A percentile compares a stretch with the other conserved stretches of the same genome.
Conservation (phyloP, 2,888 invertebrate genomes). For the Trissolcus japonicus region DNA sequence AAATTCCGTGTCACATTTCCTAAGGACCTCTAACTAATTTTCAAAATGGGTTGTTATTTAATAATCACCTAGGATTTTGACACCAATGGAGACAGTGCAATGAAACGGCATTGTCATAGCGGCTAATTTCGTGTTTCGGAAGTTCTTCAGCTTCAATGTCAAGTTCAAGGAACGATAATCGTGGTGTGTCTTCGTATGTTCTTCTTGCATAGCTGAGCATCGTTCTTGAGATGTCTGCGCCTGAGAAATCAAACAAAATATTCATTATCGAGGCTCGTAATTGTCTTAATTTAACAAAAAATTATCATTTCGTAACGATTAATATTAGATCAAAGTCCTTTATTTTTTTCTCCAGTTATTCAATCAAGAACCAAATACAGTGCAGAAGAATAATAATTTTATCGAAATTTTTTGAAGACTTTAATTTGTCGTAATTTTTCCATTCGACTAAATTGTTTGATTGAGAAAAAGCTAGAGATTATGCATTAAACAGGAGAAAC, state of each 20-base stretch:
- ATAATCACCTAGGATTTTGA: conserved; percentile 81
- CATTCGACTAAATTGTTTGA: background rate
- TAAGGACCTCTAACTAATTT: too few species aligned
- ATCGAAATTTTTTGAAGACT: too few species aligned
- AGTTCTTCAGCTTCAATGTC: conserved; percentile 80
- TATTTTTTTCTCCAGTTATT: too few species aligned
- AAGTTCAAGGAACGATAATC: conserved; percentile 75
- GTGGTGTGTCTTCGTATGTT: conserved; percentile 78
- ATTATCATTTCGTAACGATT: background rate
- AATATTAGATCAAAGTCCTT: too few species aligned
- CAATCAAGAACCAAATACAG: too few species aligned
- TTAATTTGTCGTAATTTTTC: background rate
- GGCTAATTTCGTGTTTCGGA: conserved; percentile 76
- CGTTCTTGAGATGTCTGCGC: conserved; percentile 83
- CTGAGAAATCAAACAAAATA: conserved; percentile 71
- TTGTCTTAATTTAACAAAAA: background rate
- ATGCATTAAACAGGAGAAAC: conserved; percentile 1
- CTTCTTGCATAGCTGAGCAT: conserved; percentile 84
- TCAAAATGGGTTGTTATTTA: background rate
- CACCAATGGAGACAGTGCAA: conserved; percentile 90
- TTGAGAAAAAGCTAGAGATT: background rate
- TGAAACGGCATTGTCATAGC: conserved; percentile 84
- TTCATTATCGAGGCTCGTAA: too few species aligned
- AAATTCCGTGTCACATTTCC: too few species aligned
- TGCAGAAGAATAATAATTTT: too few species aligned